These are phyloP conservation scores for Grallaria varia DNA, from an alignment of 2,113 vertebrate genomes.

Conservation along the genomic window DNA sequence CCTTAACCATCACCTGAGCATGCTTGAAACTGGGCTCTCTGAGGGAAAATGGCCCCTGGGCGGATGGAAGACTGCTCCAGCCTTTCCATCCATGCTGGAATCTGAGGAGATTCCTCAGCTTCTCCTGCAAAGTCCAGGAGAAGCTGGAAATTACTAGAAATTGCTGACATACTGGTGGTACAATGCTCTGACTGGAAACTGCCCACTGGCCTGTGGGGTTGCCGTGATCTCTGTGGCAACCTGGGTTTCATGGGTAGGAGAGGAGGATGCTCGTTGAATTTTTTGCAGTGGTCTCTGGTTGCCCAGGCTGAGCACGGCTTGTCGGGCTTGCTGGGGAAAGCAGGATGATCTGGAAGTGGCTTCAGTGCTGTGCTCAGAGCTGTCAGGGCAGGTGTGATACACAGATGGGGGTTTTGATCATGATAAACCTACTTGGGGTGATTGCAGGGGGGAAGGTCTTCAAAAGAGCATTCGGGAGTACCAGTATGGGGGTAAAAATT, in stretches of 20 bases:
- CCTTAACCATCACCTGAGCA: neutral
- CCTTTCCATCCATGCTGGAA: neutral
- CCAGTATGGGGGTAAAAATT: accelerated
- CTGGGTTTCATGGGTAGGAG: neutral
- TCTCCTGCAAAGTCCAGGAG: neutral
- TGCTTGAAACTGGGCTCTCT: neutral
- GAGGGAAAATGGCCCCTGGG: neutral
- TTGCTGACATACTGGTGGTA: neutral
- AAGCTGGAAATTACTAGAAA: neutral
- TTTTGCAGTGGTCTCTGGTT: neutral
- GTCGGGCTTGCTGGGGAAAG: neutral
- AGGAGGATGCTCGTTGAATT: neutral
- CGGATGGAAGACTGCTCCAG: neutral
- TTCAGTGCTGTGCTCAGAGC: neutral
- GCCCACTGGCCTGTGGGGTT: accelerated
- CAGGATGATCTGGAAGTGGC: neutral
- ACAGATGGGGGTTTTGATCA: neutral
- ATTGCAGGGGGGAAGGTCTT: neutral
- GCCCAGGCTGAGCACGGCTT: neutral
- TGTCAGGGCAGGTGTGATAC: neutral
- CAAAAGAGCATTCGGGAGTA: neutral
- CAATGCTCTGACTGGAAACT: neutral
- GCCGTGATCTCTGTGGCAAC: neutral
- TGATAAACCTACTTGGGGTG: neutral
- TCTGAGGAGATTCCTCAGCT: neutral